phyloP scores from a whole-genome alignment of 1,140 invertebrate genomes.

The Trichogramma pretiosum region DNA sequence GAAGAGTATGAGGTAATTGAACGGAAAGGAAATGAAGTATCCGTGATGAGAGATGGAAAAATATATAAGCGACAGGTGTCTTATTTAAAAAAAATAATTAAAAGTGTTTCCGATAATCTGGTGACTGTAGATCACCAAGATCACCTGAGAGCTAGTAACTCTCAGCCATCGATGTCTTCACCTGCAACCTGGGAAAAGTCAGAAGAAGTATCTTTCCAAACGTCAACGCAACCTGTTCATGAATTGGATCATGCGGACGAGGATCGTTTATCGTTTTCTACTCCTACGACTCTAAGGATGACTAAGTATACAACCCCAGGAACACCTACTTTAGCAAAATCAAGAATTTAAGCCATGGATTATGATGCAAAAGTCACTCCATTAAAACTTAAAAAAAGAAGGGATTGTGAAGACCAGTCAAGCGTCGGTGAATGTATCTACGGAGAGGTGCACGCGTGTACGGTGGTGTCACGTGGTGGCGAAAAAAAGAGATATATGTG shows the following conservation, averaged over 20 bases:
- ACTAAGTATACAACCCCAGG: no score
- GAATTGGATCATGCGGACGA: background rate
- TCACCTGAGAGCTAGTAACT: background rate
- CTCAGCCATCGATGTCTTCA: background rate
- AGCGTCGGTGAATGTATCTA: no score
- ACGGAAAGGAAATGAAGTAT: background rate
- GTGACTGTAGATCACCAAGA: background rate
- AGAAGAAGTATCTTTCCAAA: background rate
- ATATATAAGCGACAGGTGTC: background rate
- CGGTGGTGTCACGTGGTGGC: no score
- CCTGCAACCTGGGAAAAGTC: background rate
- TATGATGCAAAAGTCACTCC: background rate
- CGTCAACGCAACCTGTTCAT: background rate
- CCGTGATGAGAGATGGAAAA: background rate
- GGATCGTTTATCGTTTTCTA: background rate
- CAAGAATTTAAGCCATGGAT: background rate
- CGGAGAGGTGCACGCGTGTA: no score
- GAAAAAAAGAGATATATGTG: no score
- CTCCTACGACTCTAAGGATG: background rate
- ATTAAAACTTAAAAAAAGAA: background rate
- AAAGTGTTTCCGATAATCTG: background rate
- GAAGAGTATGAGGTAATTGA: background rate
- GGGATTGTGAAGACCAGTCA: slow-evolving; percentile 3
- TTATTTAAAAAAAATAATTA: background rate
- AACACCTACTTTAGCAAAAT: no score